A percentile compares a stretch with the other conserved stretches of the same genome.
phyloP scores from a whole-genome alignment of 2,888 invertebrate species.

The Timema cristinae region DNA sequence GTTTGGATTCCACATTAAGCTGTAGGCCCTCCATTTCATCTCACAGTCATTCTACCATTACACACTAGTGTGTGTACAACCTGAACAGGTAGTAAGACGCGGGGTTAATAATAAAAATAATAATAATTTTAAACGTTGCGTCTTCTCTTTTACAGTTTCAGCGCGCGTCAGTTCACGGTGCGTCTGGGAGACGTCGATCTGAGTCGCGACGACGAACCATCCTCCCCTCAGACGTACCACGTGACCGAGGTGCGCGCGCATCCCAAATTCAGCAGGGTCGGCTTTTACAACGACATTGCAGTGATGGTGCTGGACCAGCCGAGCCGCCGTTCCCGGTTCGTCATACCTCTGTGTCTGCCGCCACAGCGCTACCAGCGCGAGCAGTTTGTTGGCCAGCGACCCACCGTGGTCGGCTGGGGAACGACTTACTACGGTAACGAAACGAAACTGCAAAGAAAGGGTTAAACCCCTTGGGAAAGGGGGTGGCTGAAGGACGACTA shows the following conservation, averaged over 20 bases:
- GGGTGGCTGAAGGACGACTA: too few species aligned
- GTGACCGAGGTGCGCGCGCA: conserved; percentile 78
- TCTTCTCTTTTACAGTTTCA: conserved; percentile 59
- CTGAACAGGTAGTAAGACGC: too few species aligned
- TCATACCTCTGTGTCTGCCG: conserved; percentile 84
- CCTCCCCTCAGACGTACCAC: conserved; percentile 72
- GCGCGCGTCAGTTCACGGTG: conserved; percentile 83
- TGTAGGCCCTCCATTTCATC: too few species aligned
- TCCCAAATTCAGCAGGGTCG: conserved; percentile 79
- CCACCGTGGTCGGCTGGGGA: conserved; percentile 91
- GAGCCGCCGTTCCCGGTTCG: conserved; percentile 76
- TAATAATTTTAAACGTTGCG: too few species aligned
- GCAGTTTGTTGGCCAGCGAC: conserved; percentile 67
- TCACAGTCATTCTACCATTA: too few species aligned
- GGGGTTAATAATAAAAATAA: too few species aligned
- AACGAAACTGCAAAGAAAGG: not conserved
- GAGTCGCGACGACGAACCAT: conserved; percentile 78
- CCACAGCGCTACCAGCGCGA: conserved; percentile 53
- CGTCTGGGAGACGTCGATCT: conserved; percentile 85
- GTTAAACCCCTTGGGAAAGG: too few species aligned
- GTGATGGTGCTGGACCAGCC: conserved; percentile 68
- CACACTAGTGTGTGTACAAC: too few species aligned
- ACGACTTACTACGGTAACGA: conserved; percentile 72
- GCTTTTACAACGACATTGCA: conserved; percentile 94
- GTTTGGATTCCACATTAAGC: too few species aligned